Conservation (phyloP, 2,888 invertebrate genomes). For the Watsonalla cultraria region DNA sequence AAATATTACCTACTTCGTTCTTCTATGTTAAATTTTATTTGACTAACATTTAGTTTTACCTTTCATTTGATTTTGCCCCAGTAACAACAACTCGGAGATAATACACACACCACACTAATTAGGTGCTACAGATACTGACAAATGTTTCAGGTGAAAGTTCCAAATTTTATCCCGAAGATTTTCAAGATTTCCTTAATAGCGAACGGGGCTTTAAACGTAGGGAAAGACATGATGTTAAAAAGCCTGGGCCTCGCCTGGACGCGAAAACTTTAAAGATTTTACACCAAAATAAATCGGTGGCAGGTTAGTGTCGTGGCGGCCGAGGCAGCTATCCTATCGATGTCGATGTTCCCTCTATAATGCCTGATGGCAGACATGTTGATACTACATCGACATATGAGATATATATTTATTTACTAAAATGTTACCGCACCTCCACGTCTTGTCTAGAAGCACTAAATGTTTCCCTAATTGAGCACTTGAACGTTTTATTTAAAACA, state of each 20-base stretch:
- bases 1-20: constrained; percentile 32
- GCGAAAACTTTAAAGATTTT: constrained; percentile 79
- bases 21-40: constrained; percentile 41
- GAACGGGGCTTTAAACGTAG: constrained; percentile 91
- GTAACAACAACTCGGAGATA: constrained; percentile 30
- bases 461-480: constrained; percentile 63
- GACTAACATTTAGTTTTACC: constrained; percentile 32
- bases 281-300: constrained; percentile 72
- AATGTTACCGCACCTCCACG: constrained; percentile 56
- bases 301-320: constrained; percentile 76
- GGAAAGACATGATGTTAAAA: constrained; percentile 95
- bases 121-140: constrained; percentile 59
- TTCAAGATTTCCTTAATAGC: constrained; percentile 80
- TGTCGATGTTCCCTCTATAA: constrained; percentile 57
- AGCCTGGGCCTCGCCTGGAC: constrained; percentile 92
- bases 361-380: constrained; percentile 29
- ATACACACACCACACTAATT: constrained; percentile 32
- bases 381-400: constrained; percentile 35
- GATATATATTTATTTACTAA: constrained; percentile 38
- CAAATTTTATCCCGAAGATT: constrained; percentile 70
- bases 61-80: constrained; percentile 35
- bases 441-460: constrained; percentile 67
- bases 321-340: constrained; percentile 52
- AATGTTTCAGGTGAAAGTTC: constrained; percentile 77
- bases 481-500: constrained; percentile 40